A percentile compares a stretch with the other conserved stretches of the same genome.
Evolutionary conservation across 2,797 vertebrate species (phyloP).

Genomic region (Coregonus suidteri): DNA sequence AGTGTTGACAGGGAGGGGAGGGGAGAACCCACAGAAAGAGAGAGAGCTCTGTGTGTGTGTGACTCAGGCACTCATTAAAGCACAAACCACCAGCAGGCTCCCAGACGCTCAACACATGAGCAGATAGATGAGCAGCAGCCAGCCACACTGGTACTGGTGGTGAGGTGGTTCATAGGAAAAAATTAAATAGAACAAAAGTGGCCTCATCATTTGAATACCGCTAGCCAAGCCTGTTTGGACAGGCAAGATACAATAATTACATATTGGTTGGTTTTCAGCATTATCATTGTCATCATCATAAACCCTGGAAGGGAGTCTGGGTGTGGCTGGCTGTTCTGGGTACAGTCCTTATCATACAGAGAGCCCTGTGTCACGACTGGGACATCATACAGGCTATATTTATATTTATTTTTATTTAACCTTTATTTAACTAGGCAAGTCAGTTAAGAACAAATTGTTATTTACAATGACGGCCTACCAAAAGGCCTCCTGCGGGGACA

Average conservation of each 20-base stretch:
- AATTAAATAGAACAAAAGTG: conserved; percentile 43
- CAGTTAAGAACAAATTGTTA: no score
- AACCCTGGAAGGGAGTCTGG: conserved; percentile 44
- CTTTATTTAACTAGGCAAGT: no score
- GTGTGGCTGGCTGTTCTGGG: conserved; percentile 61
- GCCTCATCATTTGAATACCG: conserved; percentile 64
- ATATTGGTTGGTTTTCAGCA: conserved; percentile 61
- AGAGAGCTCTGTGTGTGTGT: conserved; percentile 29
- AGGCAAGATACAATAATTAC: conserved; percentile 68
- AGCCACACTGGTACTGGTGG: neutral
- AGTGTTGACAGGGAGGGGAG: conserved; percentile 54
- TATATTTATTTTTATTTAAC: no score
- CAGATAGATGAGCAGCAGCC: conserved; percentile 17
- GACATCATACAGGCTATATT: conserved; percentile 1
- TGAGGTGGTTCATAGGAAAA: conserved; percentile 16
- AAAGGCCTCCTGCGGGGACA: no score
- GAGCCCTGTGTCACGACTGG: conserved; percentile 25
- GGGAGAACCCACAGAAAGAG: conserved; percentile 37
- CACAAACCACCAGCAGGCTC: conserved; percentile 30
- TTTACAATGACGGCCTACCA: no score
- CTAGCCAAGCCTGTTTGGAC: conserved; percentile 63
- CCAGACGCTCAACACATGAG: conserved; percentile 43
- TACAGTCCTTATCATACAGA: conserved; percentile 41
- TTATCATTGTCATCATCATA: neutral
- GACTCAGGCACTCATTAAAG: conserved; percentile 42